Evolutionary conservation across 2,888 invertebrate genomes (phyloP), one percentile per base, ranked within the genome.

Genomic region (Sminthurinus aureus): DNA sequence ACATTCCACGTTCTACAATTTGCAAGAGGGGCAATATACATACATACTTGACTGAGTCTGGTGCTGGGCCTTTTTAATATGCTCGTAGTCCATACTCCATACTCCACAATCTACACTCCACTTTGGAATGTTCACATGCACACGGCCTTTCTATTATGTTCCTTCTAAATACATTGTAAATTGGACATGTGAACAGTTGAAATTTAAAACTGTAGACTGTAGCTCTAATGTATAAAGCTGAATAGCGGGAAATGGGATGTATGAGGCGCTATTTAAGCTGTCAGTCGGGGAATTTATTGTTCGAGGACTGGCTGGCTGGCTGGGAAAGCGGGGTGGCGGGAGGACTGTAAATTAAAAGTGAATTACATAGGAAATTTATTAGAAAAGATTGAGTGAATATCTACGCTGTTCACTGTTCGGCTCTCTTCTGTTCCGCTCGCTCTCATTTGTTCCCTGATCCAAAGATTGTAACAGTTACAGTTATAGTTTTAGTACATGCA

Each of bases 261-360:
- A 58, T 58, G 24, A 26, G 15, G 38, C 20, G 58, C 76, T 58
- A 76, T 76, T 76, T 58, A 0, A 52, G 20, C 22, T 76, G 76
- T 76, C 76, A 76, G 51, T 24, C 20, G 69, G 18, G 26, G 15
- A 69, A 79, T 79, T 79, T 79, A 79, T 79, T 67, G 20, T 66
- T 50, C 79, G 66, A 38, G 69, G 38, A 75, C 75, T 26, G 38
- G 15, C 20, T 38, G 38, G 38, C 6, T n/a, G n/a, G n/a, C 12
- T 15, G 73, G 50, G 38, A 13, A 12, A 38, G 20, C 50, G 50
- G 52, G 50, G 51, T 75, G 38, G 69, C 22, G 69, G 24, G 24
- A 15, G 71, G 20, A 24, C 26, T 13, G 71, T 71, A 24, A 71
- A 71, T 71, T 71, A 71, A 71, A 71, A 71, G 13, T 71, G 71